Percentiles rank a stretch among this genome's conserved stretches.
Evolutionary conservation across 1,140 invertebrate genomes (phyloP).

Genomic region (Lethrus apterus): DNA sequence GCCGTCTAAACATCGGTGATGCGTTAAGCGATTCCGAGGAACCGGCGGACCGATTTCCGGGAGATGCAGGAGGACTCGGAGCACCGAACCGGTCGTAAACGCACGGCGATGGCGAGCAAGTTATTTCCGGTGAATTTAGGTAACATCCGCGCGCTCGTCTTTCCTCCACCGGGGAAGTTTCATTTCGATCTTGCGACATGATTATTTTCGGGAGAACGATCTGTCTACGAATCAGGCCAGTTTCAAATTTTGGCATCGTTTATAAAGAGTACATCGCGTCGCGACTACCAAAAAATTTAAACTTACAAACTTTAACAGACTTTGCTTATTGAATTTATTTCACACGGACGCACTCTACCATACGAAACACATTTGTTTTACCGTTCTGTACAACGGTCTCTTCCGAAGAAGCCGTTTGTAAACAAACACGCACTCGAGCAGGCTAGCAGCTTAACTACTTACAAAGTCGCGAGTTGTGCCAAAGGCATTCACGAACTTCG

Average conservation of each 20-base stretch:
- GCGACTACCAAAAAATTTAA: background rate
- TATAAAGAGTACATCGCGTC: background rate
- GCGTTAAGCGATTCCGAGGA: conserved; percentile 15
- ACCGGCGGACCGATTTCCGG: too few species aligned
- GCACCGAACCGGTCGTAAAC: conserved; percentile 29
- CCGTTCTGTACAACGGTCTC: too few species aligned
- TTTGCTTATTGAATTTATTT: too few species aligned
- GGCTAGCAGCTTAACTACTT: too few species aligned
- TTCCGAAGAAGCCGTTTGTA: background rate
- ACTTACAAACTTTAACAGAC: background rate
- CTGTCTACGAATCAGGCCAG: conserved; percentile 1
- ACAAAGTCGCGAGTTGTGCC: too few species aligned
- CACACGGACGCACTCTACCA: too few species aligned
- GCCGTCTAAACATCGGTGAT: conserved; percentile 24
- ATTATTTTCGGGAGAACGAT: conserved; percentile 20
- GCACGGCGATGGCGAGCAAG: conserved; percentile 37
- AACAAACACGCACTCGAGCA: background rate
- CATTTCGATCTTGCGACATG: conserved; percentile 16
- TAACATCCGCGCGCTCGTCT: background rate
- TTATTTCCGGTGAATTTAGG: conserved; percentile 34
- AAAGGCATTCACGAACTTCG: too few species aligned
- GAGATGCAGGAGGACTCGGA: conserved; percentile 25
- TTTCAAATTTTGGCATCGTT: conserved; percentile 5
- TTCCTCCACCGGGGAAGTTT: conserved; percentile 1
- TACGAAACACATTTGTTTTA: too few species aligned